These are phyloP conservation scores for Callimorpha dominula DNA, from an alignment of 2,888 invertebrate genomes.

Conservation along the genomic window DNA sequence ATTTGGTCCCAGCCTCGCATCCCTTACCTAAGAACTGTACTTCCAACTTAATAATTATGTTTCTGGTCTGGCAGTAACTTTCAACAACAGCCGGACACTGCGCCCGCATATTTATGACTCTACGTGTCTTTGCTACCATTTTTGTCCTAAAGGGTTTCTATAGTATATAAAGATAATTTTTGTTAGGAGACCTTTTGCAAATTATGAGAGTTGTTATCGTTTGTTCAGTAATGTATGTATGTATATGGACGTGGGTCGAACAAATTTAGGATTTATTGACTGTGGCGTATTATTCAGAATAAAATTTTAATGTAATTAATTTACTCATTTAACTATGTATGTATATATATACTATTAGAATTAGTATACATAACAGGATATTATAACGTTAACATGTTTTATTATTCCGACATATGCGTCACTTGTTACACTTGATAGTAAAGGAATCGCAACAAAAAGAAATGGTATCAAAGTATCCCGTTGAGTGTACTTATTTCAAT, in stretches of 20 bases:
- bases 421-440: no score
- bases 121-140: conserved; percentile 48
- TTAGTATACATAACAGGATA: no score
- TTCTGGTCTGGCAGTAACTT: conserved; percentile 41
- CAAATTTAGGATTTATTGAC: background rate
- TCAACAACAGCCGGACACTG: conserved; percentile 47
- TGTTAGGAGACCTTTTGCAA: conserved; percentile 42
- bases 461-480: no score
- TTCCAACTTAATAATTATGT: conserved; percentile 56
- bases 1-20: conserved; percentile 31
- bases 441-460: no score
- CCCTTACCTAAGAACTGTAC: conserved; percentile 40
- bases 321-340: no score
- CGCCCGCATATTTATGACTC: conserved; percentile 50
- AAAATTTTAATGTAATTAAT: no score
- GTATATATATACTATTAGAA: no score
- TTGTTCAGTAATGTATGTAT: conserved; percentile 9
- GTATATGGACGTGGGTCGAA: conserved; percentile 14
- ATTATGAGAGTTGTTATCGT: conserved; percentile 42
- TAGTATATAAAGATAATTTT: conserved; percentile 35
- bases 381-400: no score
- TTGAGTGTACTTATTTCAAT: no score
- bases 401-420: no score
- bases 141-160: conserved; percentile 45
- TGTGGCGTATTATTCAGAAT: background rate